Evolutionary conservation across 2,113 vertebrate species (phyloP).

Genomic region (Aspidoscelis tigris): DNA sequence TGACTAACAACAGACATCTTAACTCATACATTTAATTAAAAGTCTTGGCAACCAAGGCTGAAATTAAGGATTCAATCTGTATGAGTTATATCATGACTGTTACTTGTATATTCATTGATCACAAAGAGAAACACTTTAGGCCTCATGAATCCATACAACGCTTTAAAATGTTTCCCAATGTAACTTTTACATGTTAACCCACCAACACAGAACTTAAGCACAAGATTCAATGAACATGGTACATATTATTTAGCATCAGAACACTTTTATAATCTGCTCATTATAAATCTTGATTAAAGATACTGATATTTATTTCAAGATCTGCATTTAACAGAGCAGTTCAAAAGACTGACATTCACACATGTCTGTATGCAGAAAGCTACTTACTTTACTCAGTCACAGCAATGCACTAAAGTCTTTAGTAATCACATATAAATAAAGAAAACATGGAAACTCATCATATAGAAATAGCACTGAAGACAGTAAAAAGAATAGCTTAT

Average conservation of each 20-base stretch:
- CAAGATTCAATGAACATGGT: not conserved
- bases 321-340: not conserved
- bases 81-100: not conserved
- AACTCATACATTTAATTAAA: not conserved
- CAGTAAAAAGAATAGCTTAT: not conserved
- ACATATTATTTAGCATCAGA: not conserved
- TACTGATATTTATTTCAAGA: not conserved
- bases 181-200: not conserved
- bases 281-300: not conserved
- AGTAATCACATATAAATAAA: not conserved
- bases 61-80: not conserved
- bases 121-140: not conserved
- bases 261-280: not conserved
- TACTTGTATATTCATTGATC: not conserved
- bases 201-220: not conserved
- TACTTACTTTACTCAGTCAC: not conserved
- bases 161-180: not conserved
- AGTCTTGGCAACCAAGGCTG: not conserved
- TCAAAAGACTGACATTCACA: not conserved
- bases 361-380: not conserved
- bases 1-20: not conserved
- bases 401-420: not conserved
- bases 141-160: not conserved
- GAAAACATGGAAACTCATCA: not conserved
- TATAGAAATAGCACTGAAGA: not conserved